These are phyloP conservation scores for Rhinichthys klamathensis DNA, from an alignment of 2,113 vertebrate genomes.

Conservation along the genomic window DNA sequence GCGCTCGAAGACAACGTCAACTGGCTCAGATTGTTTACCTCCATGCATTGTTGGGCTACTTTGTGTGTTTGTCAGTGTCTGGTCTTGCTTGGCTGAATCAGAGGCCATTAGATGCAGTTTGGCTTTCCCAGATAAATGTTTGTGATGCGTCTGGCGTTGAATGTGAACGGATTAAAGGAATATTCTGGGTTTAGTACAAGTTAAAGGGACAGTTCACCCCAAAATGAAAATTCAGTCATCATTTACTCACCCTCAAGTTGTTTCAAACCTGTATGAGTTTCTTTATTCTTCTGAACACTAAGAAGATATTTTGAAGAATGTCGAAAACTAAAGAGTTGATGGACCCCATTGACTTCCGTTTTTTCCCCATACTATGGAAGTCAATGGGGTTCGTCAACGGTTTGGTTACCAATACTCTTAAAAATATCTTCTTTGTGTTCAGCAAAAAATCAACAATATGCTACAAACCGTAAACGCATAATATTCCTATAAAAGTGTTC, in stretches of 20 bases:
- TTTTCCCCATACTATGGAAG: no score
- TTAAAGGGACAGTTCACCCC: background rate
- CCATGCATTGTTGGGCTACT: slow-evolving; percentile 62
- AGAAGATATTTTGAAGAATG: no score
- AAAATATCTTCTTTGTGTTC: no score
- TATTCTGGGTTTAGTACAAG: background rate
- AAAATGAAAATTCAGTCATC: background rate
- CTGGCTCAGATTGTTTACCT: slow-evolving; percentile 60
- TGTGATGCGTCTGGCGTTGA: slow-evolving; percentile 30
- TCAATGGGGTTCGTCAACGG: accelerated
- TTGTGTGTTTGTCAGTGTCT: slow-evolving; percentile 58
- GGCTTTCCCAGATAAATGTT: slow-evolving; percentile 44
- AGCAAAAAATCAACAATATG: background rate
- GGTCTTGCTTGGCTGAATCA: slow-evolving; percentile 40
- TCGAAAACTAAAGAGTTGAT: no score
- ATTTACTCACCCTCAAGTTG: background rate
- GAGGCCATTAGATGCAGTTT: slow-evolving; percentile 50
- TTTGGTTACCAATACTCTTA: no score
- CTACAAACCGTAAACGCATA: no score
- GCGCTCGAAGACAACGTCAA: slow-evolving; percentile 2
- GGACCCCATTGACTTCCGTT: no score
- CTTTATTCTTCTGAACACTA: no score
- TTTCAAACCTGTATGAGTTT: no score
- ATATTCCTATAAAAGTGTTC: background rate
- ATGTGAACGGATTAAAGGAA: background rate